Conservation (phyloP, 2,113 vertebrate genomes). For the chimpanzee (Pan troglodytes) region DNA sequence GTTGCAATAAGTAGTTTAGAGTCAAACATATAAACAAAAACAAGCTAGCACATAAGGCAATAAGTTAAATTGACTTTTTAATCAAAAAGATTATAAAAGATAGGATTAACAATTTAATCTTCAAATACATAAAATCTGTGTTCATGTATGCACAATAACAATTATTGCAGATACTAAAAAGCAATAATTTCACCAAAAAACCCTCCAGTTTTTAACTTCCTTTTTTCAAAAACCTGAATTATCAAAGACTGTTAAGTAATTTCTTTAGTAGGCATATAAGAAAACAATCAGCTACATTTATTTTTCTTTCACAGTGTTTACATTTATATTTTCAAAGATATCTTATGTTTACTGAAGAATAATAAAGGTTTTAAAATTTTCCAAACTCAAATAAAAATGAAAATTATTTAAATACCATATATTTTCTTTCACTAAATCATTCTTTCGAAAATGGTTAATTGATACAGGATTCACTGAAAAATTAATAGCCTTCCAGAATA, state of each 20-base stretch:
- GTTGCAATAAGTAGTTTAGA: background rate
- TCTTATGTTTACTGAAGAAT: background rate
- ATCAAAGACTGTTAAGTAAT: background rate
- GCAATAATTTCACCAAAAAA: background rate
- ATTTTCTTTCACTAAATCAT: background rate
- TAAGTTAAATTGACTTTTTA: slow-evolving; percentile 7
- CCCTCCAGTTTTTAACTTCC: background rate
- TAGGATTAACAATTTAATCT: background rate
- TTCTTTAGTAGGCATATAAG: background rate
- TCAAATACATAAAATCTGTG: background rate
- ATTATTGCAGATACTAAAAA: background rate
- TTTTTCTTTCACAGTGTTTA: background rate
- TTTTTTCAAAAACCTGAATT: background rate
- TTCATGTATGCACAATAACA: background rate
- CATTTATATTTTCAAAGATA: background rate
- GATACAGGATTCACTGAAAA: background rate
- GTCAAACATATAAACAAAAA: background rate
- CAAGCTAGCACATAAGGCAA: background rate
- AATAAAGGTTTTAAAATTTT: background rate
- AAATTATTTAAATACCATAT: background rate
- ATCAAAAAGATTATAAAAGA: background rate
- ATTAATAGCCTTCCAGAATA: background rate
- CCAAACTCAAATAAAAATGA: slow-evolving; percentile 8
- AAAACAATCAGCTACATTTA: background rate
- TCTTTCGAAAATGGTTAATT: background rate